phyloP scores from a whole-genome alignment of 2,888 invertebrate species.

The Cacoxenus indagator region DNA sequence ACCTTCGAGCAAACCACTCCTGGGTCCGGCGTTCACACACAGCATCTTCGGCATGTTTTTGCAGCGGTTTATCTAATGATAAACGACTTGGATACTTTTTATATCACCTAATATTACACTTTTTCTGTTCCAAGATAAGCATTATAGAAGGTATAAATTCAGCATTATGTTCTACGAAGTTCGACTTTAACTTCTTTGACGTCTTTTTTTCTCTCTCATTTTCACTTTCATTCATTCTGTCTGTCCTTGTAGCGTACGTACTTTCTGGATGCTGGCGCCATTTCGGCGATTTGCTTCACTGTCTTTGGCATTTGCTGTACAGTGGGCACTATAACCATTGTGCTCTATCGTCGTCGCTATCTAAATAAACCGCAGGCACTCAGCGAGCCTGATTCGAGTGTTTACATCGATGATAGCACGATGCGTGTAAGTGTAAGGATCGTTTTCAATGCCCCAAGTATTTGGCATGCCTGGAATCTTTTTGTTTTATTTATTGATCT shows the following conservation, averaged over 20 bases:
- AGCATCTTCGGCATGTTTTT: too few species aligned
- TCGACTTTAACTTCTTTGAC: not conserved
- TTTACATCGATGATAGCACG: conserved; percentile 89
- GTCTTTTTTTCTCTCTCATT: not conserved
- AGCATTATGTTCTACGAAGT: too few species aligned
- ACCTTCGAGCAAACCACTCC: too few species aligned
- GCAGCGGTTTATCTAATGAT: not conserved
- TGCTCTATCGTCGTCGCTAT: conserved; percentile 79
- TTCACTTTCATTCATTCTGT: not conserved
- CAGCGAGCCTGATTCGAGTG: conserved; percentile 88
- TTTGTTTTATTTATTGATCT: too few species aligned
- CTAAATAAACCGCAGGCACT: conserved; percentile 87
- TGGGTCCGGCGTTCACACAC: too few species aligned
- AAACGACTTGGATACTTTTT: too few species aligned
- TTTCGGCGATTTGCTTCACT: conserved; percentile 80
- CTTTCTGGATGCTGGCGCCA: conserved; percentile 74
- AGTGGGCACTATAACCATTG: conserved; percentile 77
- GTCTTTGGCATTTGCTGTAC: conserved; percentile 77
- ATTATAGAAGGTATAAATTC: too few species aligned
- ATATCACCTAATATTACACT: too few species aligned
- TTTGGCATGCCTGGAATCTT: too few species aligned
- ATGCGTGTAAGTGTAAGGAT: conserved; percentile 77
- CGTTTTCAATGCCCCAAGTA: too few species aligned
- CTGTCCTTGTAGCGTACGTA: conserved; percentile 54
- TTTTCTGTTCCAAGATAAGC: too few species aligned